Evolutionary conservation across 2,888 invertebrate genomes (phyloP).

Genomic region (Dromius quadrimaculatus): DNA sequence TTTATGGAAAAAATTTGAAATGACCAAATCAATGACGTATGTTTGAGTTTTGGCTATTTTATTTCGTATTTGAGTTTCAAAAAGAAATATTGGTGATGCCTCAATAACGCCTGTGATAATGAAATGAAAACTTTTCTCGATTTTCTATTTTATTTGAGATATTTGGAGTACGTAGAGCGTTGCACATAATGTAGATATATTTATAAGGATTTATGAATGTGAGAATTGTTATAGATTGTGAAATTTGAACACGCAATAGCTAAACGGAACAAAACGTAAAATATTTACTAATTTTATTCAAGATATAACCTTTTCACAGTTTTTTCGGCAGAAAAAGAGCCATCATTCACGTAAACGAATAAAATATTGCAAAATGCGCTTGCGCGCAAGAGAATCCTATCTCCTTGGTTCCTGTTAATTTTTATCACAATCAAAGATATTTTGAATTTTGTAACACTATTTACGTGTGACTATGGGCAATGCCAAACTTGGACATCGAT

Average conservation of each 20-base stretch:
- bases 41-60: constrained; percentile 32
- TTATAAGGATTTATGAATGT: constrained; percentile 12
- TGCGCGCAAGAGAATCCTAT: no score
- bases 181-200: constrained; percentile 32
- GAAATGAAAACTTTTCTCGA: constrained; percentile 48
- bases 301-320: no score
- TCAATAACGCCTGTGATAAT: constrained; percentile 52
- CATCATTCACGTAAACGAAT: no score
- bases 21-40: constrained; percentile 56
- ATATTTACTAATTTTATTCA: no score
- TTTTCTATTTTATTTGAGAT: constrained; percentile 39
- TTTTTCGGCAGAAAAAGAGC: no score
- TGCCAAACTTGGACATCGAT: no score
- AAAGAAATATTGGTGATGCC: constrained; percentile 52
- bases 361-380: no score
- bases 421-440: no score
- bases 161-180: constrained; percentile 43
- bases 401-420: no score
- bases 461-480: no score
- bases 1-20: constrained; percentile 37
- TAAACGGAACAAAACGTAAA: no score
- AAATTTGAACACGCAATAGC: constrained; percentile 1
- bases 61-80: constrained; percentile 42
- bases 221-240: constrained; percentile 24
- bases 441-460: no score